Percentiles rank a stretch among this genome's conserved stretches.
Evolutionary conservation across 2,113 vertebrate genomes (phyloP).

Genomic region (Gnathonemus echidnorhynchus): DNA sequence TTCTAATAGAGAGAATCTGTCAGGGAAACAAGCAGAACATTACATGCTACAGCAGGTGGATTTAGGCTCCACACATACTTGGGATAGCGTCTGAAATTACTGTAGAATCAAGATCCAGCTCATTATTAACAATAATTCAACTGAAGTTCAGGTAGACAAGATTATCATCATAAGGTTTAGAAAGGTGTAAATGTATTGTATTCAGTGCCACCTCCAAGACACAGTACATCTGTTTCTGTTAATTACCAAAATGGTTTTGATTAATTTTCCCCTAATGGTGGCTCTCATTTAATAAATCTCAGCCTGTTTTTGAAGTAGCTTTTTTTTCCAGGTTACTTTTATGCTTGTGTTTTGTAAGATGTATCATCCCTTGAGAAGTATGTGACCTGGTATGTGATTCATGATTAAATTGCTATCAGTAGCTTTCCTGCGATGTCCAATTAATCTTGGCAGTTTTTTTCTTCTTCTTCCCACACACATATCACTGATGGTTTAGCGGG

Average conservation of each 20-base stretch:
- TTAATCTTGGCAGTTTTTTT: not conserved
- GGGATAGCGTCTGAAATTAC: slow-evolving; percentile 31
- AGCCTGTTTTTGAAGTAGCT: not conserved
- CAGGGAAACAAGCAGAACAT: slow-evolving; percentile 35
- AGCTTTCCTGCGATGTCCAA: not conserved
- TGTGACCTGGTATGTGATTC: not conserved
- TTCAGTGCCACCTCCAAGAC: not conserved
- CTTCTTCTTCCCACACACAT: not conserved
- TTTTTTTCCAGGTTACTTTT: not conserved
- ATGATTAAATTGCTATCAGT: slow-evolving; percentile 1
- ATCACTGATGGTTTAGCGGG: slow-evolving; percentile 20
- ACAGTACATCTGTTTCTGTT: not conserved
- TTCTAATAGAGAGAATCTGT: slow-evolving; percentile 39
- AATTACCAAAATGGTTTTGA: not conserved
- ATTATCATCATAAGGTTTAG: not conserved
- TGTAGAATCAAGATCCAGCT: not conserved
- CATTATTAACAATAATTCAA: not conserved
- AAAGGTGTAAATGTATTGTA: not conserved
- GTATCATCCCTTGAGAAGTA: not conserved
- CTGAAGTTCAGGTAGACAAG: not conserved
- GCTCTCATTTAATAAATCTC: not conserved
- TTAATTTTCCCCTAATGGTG: not conserved
- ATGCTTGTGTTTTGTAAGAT: not conserved
- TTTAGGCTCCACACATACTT: slow-evolving; percentile 44
- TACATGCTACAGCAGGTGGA: slow-evolving; percentile 1